Percentiles rank a stretch among this genome's conserved stretches.
These are phyloP conservation scores for Pitangus sulphuratus DNA, from an alignment of 2,797 vertebrate species.

Conservation along the genomic window DNA sequence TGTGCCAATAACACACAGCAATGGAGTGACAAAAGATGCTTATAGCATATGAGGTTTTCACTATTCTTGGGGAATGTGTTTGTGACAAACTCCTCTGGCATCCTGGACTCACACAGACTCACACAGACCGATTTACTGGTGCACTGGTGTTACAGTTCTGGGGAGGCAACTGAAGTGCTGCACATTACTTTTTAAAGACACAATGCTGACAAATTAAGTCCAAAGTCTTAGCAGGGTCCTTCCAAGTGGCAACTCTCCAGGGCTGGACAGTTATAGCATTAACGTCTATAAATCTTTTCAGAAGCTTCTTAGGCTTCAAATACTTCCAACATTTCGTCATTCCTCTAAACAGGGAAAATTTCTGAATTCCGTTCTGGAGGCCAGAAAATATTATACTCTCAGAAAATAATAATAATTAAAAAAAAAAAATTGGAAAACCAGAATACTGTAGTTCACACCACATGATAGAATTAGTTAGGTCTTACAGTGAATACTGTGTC, in stretches of 20 bases:
- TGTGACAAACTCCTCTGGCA: neutral
- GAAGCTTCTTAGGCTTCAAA: slow-evolving; percentile 48
- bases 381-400: neutral
- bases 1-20: neutral
- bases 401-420: neutral
- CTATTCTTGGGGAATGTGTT: neutral
- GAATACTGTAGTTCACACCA: neutral
- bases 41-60: neutral
- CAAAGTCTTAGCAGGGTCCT: slow-evolving; percentile 11
- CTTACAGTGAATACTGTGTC: neutral
- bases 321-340: slow-evolving; percentile 38
- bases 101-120: fast-evolving
- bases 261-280: slow-evolving; percentile 43
- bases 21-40: neutral
- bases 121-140: neutral
- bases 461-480: neutral
- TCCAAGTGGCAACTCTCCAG: slow-evolving; percentile 52
- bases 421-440: neutral
- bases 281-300: slow-evolving; percentile 65
- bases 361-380: neutral
- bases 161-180: neutral
- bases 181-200: slow-evolving; percentile 41
- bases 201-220: slow-evolving; percentile 27
- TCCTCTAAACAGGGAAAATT: slow-evolving; percentile 16
- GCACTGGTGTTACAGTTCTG: neutral